Evolutionary conservation across 2,113 vertebrate genomes (phyloP).

Genomic region (Loxodonta africana): DNA sequence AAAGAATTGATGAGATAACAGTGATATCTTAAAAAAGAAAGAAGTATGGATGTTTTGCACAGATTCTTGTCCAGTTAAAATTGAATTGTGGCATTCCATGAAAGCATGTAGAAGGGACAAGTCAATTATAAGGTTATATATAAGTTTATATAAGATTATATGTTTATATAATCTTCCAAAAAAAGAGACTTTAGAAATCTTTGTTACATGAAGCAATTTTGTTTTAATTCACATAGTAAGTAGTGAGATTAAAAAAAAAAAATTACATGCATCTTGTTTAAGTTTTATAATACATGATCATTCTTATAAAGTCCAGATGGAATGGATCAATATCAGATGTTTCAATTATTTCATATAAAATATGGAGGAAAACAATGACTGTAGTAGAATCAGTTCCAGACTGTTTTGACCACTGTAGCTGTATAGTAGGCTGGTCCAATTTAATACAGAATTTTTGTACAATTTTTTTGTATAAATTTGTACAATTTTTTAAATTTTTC

Average conservation of each 20-base stretch:
- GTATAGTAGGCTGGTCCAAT: no score
- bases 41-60: not conserved
- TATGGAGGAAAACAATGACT: not conserved
- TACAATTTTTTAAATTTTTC: no score
- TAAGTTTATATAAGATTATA: no score
- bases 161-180: no score
- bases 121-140: not conserved
- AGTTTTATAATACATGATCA: not conserved
- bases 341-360: not conserved
- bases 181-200: not conserved
- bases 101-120: not conserved
- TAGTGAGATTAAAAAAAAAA: not conserved
- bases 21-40: not conserved
- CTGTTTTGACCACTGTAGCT: no score
- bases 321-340: not conserved
- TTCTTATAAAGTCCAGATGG: not conserved
- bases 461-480: no score
- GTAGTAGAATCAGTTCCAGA: not conserved
- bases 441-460: no score
- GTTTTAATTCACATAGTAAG: not conserved
- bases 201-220: not conserved
- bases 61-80: not conserved
- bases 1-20: no score
- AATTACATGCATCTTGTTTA: not conserved
- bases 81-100: not conserved